phyloP scores from a whole-genome alignment of 2,888 invertebrate species.

The Pristionchus japonicus region DNA sequence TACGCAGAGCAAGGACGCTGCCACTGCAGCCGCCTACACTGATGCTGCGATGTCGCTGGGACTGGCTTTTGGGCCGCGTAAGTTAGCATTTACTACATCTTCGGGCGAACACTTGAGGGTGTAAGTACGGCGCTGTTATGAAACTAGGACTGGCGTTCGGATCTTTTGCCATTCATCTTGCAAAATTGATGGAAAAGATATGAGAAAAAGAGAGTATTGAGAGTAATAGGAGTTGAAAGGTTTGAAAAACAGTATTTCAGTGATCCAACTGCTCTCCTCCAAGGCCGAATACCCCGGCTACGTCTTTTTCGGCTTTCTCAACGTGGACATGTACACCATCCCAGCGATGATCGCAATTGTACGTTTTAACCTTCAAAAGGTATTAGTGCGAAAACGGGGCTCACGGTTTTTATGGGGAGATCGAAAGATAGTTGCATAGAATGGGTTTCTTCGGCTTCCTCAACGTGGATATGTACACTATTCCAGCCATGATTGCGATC shows the following conservation, averaged over 20 bases:
- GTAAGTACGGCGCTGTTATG: slow-evolving; percentile 45
- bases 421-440: no score
- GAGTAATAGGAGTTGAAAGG: no score
- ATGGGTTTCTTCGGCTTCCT: slow-evolving; percentile 4
- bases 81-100: neutral
- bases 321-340: slow-evolving; percentile 52
- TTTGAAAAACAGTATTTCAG: slow-evolving; percentile 32
- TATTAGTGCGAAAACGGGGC: no score
- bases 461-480: slow-evolving; percentile 51
- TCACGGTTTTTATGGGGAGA: no score
- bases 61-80: slow-evolving; percentile 51
- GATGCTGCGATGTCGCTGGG: slow-evolving; percentile 53
- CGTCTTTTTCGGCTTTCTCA: neutral
- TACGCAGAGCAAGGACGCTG: slow-evolving; percentile 47
- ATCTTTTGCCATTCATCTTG: no score
- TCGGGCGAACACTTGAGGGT: neutral
- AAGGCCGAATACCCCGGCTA: slow-evolving; percentile 44
- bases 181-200: no score
- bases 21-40: slow-evolving; percentile 51
- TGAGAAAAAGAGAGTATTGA: no score
- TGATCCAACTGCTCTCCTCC: slow-evolving; percentile 50
- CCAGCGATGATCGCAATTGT: slow-evolving; percentile 49
- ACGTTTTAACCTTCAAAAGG: no score
- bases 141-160: slow-evolving; percentile 50
- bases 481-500: slow-evolving; percentile 49